A percentile compares a stretch with the other conserved stretches of the same genome.
Conservation (phyloP, 2,797 vertebrate genomes). For the Spinus pinus region DNA sequence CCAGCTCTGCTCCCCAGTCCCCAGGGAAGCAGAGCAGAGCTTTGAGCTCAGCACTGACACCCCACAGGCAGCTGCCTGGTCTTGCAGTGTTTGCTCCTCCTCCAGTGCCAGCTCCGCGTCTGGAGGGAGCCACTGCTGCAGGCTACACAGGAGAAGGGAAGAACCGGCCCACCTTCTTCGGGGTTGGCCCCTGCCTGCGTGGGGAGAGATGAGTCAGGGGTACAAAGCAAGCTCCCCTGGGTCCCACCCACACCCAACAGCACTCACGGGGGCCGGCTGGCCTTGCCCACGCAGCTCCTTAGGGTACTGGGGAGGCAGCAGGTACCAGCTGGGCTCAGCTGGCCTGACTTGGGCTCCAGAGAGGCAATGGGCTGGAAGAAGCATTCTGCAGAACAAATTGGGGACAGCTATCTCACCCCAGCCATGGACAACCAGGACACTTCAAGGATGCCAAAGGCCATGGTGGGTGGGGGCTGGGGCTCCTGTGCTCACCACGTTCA, state of each 20-base stretch:
- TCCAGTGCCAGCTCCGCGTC: neutral
- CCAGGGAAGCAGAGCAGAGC: neutral
- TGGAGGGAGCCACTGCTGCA: neutral
- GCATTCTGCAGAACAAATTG: neutral
- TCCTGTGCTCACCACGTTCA: neutral
- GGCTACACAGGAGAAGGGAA: constrained; percentile 45
- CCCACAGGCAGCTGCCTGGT: neutral
- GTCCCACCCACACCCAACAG: neutral
- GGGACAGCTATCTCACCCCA: neutral
- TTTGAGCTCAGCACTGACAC: neutral
- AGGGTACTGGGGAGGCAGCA: constrained; percentile 68
- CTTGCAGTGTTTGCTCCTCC: neutral
- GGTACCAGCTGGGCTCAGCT: constrained; percentile 20
- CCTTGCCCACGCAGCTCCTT: constrained; percentile 43
- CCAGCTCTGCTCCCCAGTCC: neutral
- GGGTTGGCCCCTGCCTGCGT: neutral
- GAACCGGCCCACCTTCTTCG: constrained; percentile 20
- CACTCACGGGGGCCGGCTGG: constrained; percentile 70
- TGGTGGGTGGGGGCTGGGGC: too few species aligned
- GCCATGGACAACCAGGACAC: neutral
- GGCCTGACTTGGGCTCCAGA: constrained; percentile 44
- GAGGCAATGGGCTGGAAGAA: constrained; percentile 59
- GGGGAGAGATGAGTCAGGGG: constrained; percentile 35
- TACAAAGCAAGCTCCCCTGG: neutral
- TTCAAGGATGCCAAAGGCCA: neutral